These are phyloP conservation scores for Ptiloglossa arizonensis DNA, from an alignment of 1,140 invertebrate species.

Conservation along the genomic window DNA sequence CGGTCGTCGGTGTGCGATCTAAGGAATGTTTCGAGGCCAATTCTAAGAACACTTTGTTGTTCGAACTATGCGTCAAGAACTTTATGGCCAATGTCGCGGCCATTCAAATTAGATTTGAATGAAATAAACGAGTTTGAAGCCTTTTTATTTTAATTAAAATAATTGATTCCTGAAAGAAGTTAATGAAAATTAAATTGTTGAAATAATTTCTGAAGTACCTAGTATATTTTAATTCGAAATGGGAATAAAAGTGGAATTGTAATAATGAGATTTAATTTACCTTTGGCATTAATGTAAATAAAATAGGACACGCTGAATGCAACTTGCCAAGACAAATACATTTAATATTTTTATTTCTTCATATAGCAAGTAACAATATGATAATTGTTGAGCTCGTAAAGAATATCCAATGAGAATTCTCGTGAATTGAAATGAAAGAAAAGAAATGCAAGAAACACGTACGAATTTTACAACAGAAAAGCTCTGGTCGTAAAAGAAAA, in stretches of 20 bases:
- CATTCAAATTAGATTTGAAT: no score
- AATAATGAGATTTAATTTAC: no score
- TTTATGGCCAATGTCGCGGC: neutral
- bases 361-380: neutral
- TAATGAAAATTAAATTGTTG: no score
- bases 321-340: no score
- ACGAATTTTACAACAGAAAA: slow-evolving; percentile 33
- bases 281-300: no score
- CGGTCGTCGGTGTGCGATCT: neutral
- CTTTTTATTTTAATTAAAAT: no score
- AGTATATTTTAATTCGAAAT: no score
- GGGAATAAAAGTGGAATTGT: no score
- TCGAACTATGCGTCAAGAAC: neutral
- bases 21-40: slow-evolving; percentile 24
- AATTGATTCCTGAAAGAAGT: no score
- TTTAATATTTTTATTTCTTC: neutral
- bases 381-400: neutral
- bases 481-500: slow-evolving; percentile 24
- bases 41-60: slow-evolving; percentile 18
- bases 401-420: neutral
- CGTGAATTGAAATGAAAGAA: neutral
- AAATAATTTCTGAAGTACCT: no score
- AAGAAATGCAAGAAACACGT: neutral
- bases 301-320: no score
- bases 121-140: no score